These are phyloP conservation scores for Epinotia demarniana DNA, from an alignment of 2,888 invertebrate species.

Conservation along the genomic window DNA sequence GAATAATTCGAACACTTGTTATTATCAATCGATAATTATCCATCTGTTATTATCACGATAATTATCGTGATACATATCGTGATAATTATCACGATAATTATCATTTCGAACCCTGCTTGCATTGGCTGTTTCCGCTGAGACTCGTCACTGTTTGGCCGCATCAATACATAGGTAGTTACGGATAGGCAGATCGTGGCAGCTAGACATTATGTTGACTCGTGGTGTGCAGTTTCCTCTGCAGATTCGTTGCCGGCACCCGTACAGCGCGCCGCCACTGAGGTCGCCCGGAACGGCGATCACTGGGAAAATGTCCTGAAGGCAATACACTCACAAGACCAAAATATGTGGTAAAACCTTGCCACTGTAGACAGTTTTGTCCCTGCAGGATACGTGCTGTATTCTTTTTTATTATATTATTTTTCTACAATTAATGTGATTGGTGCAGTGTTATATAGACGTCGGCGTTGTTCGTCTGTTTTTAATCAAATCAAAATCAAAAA, in stretches of 20 bases:
- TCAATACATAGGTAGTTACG: neutral
- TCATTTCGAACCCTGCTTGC: too few species aligned
- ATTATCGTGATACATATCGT: too few species aligned
- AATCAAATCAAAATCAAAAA: too few species aligned
- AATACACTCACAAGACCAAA: constrained; percentile 81
- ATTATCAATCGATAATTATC: too few species aligned
- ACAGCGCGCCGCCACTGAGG: constrained; percentile 84
- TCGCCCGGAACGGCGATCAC: constrained; percentile 87
- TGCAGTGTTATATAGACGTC: constrained; percentile 43
- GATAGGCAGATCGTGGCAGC: constrained; percentile 47
- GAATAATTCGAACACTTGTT: too few species aligned
- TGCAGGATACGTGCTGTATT: constrained; percentile 77
- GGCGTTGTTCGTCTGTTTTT: neutral
- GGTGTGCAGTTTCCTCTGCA: constrained; percentile 84
- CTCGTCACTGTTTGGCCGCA: neutral
- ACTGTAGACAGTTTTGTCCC: constrained; percentile 69
- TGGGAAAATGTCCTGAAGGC: constrained; percentile 87
- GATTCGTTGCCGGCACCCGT: constrained; percentile 77
- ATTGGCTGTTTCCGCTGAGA: neutral
- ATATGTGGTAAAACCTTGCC: constrained; percentile 84
- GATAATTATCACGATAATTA: too few species aligned
- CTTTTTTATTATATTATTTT: constrained; percentile 69
- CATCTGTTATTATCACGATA: too few species aligned
- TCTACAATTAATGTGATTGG: constrained; percentile 49
- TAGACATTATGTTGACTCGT: constrained; percentile 78